Evolutionary conservation across 2,113 vertebrate genomes (phyloP), one percentile per base, ranked within the genome.

Genomic region (Nanorana parkeri): DNA sequence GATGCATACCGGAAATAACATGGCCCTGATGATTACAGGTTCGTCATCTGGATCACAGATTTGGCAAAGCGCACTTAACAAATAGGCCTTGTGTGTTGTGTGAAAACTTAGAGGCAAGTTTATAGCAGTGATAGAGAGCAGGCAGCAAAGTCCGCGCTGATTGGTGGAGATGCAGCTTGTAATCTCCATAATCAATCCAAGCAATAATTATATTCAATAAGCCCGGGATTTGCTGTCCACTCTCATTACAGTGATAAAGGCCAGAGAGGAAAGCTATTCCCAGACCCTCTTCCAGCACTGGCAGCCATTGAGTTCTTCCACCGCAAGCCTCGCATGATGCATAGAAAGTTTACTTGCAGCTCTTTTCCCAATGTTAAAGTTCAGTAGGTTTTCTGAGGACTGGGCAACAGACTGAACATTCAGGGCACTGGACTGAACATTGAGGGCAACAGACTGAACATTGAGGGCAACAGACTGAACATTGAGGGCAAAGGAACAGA

Each of bases 161-260:
- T 76, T 76, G 58, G 73, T 76, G 47, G 55, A 76, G 73, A 76
- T 63, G 58, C 58, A 17, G 61, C 55, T 21, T 63, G 29, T 63
- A 76, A 76, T 63, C 73, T 76, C 56, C 58, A 63, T 63, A 63
- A 76, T 76, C 56, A 76, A 76, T 76, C 73, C 58, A 76, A 63
- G 73, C 58, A 76, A 76, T 76, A 76, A 63, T 76, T 76, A 63
- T 21, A 63, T 76, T 76, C 73, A 76, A 74, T 74, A 74, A 74
- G 26, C 71, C 32, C 71, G 15, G 54, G 32, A 74, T 74, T 24
- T 74, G 26, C 58, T 76, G 73, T 76, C 73, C 58, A 64, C 58
- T 63, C 5, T 76, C 73, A 76, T 76, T 76, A 76, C 56, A 76
- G 24, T 76, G 71, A 74, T 32, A 32, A 19, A 58, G 71, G 26